Evolutionary conservation across 2,888 invertebrate species (phyloP), one percentile per base, ranked within the genome.

Genomic region (Dendrolimus pini): DNA sequence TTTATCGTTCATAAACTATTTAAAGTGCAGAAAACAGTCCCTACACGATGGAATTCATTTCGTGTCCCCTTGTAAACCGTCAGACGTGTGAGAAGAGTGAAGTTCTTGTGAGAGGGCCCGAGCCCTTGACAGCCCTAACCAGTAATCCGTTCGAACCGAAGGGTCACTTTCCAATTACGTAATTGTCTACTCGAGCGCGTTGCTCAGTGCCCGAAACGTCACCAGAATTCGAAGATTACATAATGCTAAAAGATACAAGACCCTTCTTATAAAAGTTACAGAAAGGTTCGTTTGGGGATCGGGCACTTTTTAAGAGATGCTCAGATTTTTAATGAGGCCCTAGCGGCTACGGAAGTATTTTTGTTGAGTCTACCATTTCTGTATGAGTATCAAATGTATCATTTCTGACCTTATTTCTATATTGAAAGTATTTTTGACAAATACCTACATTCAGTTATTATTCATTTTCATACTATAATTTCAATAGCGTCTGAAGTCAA

Each of bases 121-220:
- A 68, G 69, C 67, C 80, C 82, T 77, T 80, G 84, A 80, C 83
- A 82, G 80, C 74, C 76, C 81, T 83, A 80, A 79, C 80, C 80
- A 77, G 85, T 83, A 85, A 85, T 86, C 82, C 83, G 80, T 75
- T 80, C 78, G 80, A 80, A 77, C 77, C 75, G 71, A 75, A 79
- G 86, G 86, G 85, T 82, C 82, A 80, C 70, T 79, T 74, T 65
- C 59, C 67, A 65, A 64, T 66, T 61, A 80, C 72, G 77, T 80
- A 80, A 82, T 80, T 80, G 79, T 77, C 74, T 77, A 75, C 70
- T 78, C 74, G 71, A 75, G 77, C 75, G 70, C 65, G 70, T 69
- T 63, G 68, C 71, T 70, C 64, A 70, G 64, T 74, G 67, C 68
- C 72, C 65, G 67, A 69, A 72, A 77, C 70, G 70, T 77, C 69